Evolutionary conservation across 2,888 invertebrate species (phyloP), one percentile per base, ranked within the genome.

Genomic region (Drosophila macrospina): DNA sequence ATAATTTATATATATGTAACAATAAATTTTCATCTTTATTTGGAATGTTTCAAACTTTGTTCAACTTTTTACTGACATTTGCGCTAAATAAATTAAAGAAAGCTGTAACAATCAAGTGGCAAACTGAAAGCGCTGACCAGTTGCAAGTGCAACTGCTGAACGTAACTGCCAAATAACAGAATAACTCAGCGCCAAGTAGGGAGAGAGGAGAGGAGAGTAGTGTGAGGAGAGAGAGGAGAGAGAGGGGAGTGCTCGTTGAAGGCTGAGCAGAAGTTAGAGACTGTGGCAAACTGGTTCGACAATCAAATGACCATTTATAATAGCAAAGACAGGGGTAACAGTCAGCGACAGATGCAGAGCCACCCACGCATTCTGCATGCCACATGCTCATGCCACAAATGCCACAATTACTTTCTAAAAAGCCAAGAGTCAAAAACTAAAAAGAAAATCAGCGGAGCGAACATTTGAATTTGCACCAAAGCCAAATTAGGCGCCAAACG

Each of bases 401-500:
- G 74, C 78, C 62, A 74, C 77, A 80, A 82, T 81, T 86, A 86
- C 86, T 86, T 86, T 86, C 86, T 88, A 86, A 86, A 86, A 88
- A 52, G 61, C 59, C 30, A 30, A 47, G 51, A 50, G 54, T 59
- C 56, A 67, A 74, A n/a, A n/a, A n/a, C n/a, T n/a, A n/a, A n/a
- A n/a, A n/a, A n/a, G n/a, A n/a, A n/a, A 56, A 61, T 63, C 52
- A 57, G 63, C 83, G 66, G 61, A 60, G 39, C 52, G 54, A 73
- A 57, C 69, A 78, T 83, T 85, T 78, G 78, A 88, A 74, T 86
- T 83, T 84, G 86, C 88, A 74, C 82, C 86, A 84, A 84, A 86
- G 74, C 88, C 86, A 86, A 86, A 88, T 86, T 88, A 74, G 86
- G 86, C 88, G 88, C 88, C 88, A 84, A 88, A 76, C 81, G 36